Conservation (phyloP, 92 coral and sea anemone genomes). For the Parazoanthus swiftii region DNA sequence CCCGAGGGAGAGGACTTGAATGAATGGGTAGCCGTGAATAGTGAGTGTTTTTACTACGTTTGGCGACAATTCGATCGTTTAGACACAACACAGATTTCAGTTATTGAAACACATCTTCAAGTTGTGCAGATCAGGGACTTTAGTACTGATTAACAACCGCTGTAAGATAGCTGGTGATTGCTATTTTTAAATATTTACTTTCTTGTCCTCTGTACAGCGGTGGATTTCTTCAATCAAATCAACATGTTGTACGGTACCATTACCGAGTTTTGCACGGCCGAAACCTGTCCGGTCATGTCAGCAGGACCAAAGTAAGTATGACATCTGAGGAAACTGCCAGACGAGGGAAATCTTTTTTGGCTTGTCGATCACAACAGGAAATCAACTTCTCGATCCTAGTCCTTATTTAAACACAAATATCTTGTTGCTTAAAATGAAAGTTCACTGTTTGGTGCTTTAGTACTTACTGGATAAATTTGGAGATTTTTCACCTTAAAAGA, state of each 20-base stretch:
- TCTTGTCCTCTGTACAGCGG: slow-evolving; percentile 68
- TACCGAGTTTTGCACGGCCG: slow-evolving; percentile 93
- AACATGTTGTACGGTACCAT: slow-evolving; percentile 99
- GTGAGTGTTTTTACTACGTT: slow-evolving; percentile 53
- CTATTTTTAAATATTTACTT: slow-evolving; percentile 26
- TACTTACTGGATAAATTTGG: too few relatives aligned
- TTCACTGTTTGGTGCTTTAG: not conserved
- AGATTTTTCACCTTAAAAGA: too few relatives aligned
- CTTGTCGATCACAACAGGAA: slow-evolving; percentile 23
- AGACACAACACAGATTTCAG: not conserved
- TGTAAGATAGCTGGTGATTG: not conserved
- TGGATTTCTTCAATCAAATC: slow-evolving; percentile 98
- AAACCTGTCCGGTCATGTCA: slow-evolving; percentile 96
- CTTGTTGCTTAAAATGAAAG: not conserved
- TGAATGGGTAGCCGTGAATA: slow-evolving; percentile 99
- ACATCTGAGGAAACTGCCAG: not conserved
- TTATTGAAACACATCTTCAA: not conserved
- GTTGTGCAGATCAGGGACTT: not conserved
- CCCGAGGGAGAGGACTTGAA: slow-evolving; percentile 99
- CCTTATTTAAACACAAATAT: slow-evolving; percentile 1
- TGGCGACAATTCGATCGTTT: not conserved
- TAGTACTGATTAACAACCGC: not conserved
- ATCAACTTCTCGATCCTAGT: not conserved
- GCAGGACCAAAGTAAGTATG: slow-evolving; percentile 98
- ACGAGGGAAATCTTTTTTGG: not conserved